Evolutionary conservation across 2,888 invertebrate species (phyloP).

Genomic region (Rotaria socialis): DNA sequence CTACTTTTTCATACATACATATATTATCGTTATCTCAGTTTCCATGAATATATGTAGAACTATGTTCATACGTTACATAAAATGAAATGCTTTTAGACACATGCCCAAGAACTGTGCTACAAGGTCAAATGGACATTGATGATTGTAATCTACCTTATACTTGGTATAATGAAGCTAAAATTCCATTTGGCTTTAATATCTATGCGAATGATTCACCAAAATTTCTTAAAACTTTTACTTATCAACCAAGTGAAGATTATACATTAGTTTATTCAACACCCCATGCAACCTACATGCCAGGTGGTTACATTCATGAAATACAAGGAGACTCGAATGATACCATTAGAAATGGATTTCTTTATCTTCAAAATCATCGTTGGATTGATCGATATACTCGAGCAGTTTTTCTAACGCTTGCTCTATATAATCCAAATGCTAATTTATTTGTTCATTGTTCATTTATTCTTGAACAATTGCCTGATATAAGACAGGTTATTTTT

Average conservation of each 20-base stretch:
- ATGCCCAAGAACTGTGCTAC: not conserved
- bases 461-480: constrained; percentile 30
- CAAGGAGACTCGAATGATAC: not conserved
- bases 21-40: no score
- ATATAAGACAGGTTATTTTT: not conserved
- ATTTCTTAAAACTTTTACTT: not conserved
- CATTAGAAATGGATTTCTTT: not conserved
- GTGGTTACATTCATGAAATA: constrained; percentile 39
- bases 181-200: not conserved
- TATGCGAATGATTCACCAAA: not conserved
- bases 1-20: no score
- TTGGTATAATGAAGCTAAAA: not conserved
- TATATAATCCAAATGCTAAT: constrained; percentile 39
- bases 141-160: constrained; percentile 2
- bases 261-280: constrained; percentile 12
- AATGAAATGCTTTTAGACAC: not conserved
- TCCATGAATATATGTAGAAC: no score
- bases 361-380: constrained; percentile 18
- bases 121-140: not conserved
- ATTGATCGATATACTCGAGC: constrained; percentile 43
- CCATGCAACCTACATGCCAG: not conserved
- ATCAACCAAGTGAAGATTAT: not conserved
- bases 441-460: constrained; percentile 39
- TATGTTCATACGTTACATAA: not conserved
- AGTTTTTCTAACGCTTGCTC: constrained; percentile 30